These are phyloP conservation scores for Drosophila robusta DNA, from an alignment of 2,888 invertebrate species.

Conservation along the genomic window DNA sequence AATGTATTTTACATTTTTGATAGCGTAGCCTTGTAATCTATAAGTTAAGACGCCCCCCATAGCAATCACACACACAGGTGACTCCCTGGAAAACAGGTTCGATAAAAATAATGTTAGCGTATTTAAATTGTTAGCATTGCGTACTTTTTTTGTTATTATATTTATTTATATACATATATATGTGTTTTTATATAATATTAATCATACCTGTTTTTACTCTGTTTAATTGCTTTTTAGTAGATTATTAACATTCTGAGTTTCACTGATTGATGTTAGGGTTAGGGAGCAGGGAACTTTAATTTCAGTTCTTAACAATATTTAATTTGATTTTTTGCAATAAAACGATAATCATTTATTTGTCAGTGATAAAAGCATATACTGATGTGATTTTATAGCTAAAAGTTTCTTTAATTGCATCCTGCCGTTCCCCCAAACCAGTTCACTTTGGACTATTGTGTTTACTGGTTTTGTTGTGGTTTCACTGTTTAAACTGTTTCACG, in stretches of 20 bases:
- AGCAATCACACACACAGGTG: neutral
- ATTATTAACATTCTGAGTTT: slow-evolving; percentile 1
- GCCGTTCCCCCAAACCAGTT: neutral
- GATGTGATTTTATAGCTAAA: neutral
- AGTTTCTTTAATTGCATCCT: too few relatives aligned
- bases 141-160: neutral
- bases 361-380: neutral
- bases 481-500: neutral
- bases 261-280: neutral
- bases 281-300: slow-evolving; percentile 3
- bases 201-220: slow-evolving; percentile 1
- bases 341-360: neutral
- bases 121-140: neutral
- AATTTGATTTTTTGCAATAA: neutral
- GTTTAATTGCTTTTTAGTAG: slow-evolving; percentile 21
- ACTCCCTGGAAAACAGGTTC: slow-evolving; percentile 12
- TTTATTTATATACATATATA: neutral
- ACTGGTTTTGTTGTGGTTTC: neutral
- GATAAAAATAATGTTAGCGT: neutral
- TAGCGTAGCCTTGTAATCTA: too few relatives aligned
- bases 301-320: slow-evolving; percentile 2
- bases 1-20: neutral
- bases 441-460: neutral
- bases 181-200: neutral
- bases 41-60: neutral